Conservation (phyloP, 2,888 invertebrate genomes). For the Tiliacea aurago region DNA sequence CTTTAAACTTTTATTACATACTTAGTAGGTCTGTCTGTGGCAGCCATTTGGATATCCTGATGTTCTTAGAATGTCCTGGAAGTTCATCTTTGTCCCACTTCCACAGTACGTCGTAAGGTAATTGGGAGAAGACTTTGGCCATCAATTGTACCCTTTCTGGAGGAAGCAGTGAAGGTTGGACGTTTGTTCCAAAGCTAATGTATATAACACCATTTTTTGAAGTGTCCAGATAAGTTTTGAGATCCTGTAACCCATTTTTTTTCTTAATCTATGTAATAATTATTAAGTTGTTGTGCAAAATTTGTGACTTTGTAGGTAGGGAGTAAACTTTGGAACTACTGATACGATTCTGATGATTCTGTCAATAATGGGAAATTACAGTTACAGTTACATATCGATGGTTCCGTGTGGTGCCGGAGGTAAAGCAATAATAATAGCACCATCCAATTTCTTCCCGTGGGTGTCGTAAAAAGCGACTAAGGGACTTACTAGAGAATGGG, state of each 20-base stretch:
- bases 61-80: slow-evolving; percentile 74
- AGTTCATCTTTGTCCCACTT: slow-evolving; percentile 60
- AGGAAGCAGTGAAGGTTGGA: slow-evolving; percentile 63
- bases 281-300: no score
- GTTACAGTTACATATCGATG: background rate
- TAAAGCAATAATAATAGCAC: no score
- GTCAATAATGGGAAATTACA: background rate
- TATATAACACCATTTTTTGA: no score
- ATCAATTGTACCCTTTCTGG: slow-evolving; percentile 72
- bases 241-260: no score
- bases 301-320: background rate
- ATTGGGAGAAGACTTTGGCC: slow-evolving; percentile 74
- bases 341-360: background rate
- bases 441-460: no score
- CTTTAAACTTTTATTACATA: background rate
- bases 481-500: no score
- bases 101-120: slow-evolving; percentile 85
- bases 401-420: no score
- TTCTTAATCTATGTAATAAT: no score
- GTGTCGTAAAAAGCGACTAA: no score
- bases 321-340: background rate
- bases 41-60: slow-evolving; percentile 77
- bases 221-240: no score
- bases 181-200: no score
- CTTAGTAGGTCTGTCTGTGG: slow-evolving; percentile 29